Conservation (phyloP, 2,797 vertebrate genomes). For the Nyctibius grandis region DNA sequence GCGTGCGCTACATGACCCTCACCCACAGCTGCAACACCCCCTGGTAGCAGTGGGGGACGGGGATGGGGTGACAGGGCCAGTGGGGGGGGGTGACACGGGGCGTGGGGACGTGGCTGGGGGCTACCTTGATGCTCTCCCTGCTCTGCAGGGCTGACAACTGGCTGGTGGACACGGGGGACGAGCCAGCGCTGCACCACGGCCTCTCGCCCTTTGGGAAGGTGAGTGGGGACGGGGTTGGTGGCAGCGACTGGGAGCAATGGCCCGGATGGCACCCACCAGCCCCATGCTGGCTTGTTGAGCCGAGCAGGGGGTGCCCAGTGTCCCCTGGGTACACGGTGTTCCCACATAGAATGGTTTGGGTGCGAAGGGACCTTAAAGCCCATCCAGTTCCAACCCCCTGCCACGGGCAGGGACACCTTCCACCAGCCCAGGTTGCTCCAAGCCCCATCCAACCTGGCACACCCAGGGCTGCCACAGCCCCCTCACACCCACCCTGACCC, state of each 20-base stretch:
- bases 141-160: conserved; percentile 89
- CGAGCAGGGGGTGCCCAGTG: rapidly evolving
- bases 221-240: not conserved
- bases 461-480: no score
- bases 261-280: rapidly evolving
- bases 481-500: not conserved
- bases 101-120: rapidly evolving
- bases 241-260: rapidly evolving
- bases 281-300: not conserved
- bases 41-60: conserved; percentile 85
- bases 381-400: no score
- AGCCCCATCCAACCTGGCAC: no score
- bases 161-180: conserved; percentile 79
- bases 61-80: not conserved
- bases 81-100: rapidly evolving
- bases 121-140: not conserved
- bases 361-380: no score
- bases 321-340: no score
- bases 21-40: conserved; percentile 97
- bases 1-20: conserved; percentile 91
- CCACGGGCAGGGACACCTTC: no score
- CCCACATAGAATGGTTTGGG: no score
- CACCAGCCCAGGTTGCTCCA: no score
- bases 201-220: conserved; percentile 89
- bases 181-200: conserved; percentile 75